phyloP scores from a whole-genome alignment of 2,888 invertebrate species.

The Rhogogaster chlorosoma region DNA sequence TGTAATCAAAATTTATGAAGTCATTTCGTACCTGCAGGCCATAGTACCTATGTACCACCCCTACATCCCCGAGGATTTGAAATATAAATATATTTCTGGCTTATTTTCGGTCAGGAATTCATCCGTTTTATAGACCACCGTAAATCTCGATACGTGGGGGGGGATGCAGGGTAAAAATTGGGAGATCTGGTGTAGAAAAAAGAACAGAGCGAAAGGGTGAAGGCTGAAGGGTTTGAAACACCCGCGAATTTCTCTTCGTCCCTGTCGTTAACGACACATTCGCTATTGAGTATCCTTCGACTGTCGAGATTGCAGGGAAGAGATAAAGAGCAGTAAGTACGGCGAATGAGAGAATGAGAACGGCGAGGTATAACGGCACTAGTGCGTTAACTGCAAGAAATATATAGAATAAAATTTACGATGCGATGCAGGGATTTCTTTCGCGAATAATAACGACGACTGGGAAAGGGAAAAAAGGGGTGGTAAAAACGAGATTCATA shows the following conservation, averaged over 20 bases:
- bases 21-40: neutral
- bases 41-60: neutral
- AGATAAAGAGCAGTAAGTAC: neutral
- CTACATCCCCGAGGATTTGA: neutral
- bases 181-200: neutral
- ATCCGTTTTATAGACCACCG: neutral
- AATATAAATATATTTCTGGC: neutral
- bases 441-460: neutral
- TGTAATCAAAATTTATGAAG: neutral
- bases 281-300: neutral
- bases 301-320: neutral
- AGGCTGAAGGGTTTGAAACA: too few relatives aligned
- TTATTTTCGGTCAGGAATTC: neutral
- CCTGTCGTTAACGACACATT: conserved; percentile 12
- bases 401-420: conserved; percentile 21
- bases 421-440: neutral
- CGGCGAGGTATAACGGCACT: neutral
- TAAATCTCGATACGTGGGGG: neutral
- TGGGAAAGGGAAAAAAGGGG: neutral
- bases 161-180: neutral
- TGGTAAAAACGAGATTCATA: neutral
- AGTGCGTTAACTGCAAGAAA: neutral
- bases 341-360: neutral
- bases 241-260: neutral
- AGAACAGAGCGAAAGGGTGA: neutral